Conservation (phyloP, 2,888 invertebrate genomes). For the Lumbricus terrestris region DNA sequence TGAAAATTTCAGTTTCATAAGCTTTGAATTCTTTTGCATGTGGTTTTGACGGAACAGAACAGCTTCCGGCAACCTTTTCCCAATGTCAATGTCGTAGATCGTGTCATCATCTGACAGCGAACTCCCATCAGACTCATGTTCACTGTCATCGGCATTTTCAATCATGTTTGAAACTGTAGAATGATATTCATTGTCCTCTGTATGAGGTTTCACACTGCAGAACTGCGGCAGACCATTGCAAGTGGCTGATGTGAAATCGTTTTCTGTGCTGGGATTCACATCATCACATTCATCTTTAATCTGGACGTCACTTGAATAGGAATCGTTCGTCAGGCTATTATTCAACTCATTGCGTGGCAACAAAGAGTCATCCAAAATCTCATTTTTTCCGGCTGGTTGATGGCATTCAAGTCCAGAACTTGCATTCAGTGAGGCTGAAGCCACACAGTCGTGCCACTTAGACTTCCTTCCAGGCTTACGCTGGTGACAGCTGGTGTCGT, state of each 20-base stretch:
- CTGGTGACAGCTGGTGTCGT: neutral
- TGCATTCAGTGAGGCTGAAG: neutral
- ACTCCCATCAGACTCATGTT: neutral
- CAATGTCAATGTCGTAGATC: neutral
- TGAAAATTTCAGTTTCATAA: neutral
- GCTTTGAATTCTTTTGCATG: neutral
- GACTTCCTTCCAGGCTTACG: neutral
- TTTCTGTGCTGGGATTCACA: neutral
- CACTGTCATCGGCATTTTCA: neutral
- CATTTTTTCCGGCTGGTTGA: neutral
- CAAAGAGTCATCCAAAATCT: neutral
- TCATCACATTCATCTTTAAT: neutral
- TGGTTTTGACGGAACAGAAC: neutral
- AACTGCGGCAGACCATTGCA: neutral
- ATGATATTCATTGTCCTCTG: neutral
- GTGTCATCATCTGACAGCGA: neutral
- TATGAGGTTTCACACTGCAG: neutral
- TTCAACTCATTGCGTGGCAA: neutral
- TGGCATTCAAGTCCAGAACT: neutral
- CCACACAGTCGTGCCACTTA: neutral
- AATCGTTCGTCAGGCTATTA: neutral
- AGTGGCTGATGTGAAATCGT: neutral
- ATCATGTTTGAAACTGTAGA: neutral
- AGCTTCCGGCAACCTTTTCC: neutral
- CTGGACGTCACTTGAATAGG: neutral